Evolutionary conservation across 2,113 vertebrate species (phyloP).

Genomic region (Sula dactylatra): DNA sequence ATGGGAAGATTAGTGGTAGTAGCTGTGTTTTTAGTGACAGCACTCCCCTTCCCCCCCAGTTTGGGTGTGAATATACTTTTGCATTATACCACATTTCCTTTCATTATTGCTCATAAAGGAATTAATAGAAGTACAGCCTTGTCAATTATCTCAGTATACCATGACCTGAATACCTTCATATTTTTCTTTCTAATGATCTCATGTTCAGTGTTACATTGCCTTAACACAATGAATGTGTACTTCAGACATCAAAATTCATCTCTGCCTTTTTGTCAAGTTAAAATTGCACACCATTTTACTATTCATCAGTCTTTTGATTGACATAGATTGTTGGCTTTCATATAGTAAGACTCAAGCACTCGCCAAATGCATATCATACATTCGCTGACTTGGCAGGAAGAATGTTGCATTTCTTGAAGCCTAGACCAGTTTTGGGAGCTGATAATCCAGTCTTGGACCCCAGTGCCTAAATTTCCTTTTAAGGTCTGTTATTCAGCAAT

Average conservation of each 20-base stretch:
- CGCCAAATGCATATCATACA: background rate
- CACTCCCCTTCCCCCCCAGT: background rate
- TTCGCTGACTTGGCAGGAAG: constrained; percentile 21
- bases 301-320: constrained; percentile 13
- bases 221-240: background rate
- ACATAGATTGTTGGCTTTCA: constrained; percentile 15
- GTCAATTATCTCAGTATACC: background rate
- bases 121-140: background rate
- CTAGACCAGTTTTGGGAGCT: background rate
- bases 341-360: background rate
- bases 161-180: background rate
- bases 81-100: background rate
- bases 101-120: background rate
- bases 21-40: background rate
- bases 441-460: background rate
- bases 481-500: constrained; percentile 24
- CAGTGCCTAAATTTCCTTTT: background rate
- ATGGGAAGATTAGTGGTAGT: background rate
- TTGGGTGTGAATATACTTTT: background rate
- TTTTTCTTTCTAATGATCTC: background rate
- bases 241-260: background rate
- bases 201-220: background rate
- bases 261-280: background rate
- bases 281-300: background rate
- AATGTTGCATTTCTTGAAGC: background rate